These are phyloP conservation scores for Paedocypris sp. DNA, from an alignment of 2,113 vertebrate genomes.

Conservation along the genomic window DNA sequence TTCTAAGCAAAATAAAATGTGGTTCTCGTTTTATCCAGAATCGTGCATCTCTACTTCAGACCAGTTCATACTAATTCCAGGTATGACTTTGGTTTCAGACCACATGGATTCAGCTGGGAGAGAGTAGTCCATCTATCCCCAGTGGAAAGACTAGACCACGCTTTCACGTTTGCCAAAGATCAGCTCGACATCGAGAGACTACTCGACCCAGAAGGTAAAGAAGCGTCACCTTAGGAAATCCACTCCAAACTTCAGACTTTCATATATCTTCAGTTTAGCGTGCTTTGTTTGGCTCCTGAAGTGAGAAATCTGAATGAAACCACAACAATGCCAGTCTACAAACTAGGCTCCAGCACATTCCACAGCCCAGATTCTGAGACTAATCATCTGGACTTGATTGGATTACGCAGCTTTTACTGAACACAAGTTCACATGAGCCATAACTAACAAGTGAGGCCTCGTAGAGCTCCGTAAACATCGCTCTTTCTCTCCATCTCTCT, in stretches of 20 bases:
- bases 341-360: not conserved
- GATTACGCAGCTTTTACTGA: constrained; percentile 9
- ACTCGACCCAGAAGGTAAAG: constrained; percentile 88
- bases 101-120: constrained; percentile 80
- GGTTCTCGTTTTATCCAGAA: too few species aligned
- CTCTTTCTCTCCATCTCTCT: not conserved
- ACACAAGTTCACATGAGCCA: constrained; percentile 25
- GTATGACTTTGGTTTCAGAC: constrained; percentile 56
- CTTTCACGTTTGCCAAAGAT: constrained; percentile 79
- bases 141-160: constrained; percentile 77
- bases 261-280: not conserved
- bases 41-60: not conserved
- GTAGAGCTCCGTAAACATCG: not conserved
- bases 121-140: constrained; percentile 66
- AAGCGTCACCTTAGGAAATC: not conserved
- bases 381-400: constrained; percentile 20
- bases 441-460: constrained; percentile 24
- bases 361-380: not conserved
- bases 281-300: not conserved
- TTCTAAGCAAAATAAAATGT: too few species aligned
- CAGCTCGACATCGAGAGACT: constrained; percentile 84
- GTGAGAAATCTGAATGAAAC: not conserved
- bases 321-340: not conserved
- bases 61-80: not conserved
- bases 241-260: not conserved